phyloP scores from a whole-genome alignment of 37 sponge, comb jelly and placozoan genomes.

The Beroe forskalii region DNA sequence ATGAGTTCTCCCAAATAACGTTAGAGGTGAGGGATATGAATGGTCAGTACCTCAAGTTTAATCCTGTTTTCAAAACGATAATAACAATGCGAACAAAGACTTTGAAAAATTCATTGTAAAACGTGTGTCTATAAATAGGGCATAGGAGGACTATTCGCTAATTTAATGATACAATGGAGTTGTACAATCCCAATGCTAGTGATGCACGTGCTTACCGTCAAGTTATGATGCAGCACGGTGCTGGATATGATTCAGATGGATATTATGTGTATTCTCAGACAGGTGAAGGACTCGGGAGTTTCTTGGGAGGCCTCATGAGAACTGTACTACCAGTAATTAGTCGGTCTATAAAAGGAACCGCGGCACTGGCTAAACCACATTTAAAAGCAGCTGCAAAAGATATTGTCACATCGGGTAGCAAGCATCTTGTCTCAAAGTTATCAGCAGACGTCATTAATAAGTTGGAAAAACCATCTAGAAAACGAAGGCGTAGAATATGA shows the following conservation, averaged over 20 bases:
- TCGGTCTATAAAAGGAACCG: neutral
- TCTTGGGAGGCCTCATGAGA: neutral
- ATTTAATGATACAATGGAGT: too few relatives aligned
- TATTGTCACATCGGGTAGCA: neutral
- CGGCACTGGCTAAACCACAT: neutral
- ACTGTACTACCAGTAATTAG: neutral
- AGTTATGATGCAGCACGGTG: slow-evolving; percentile 3
- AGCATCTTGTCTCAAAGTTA: neutral
- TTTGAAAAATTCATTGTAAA: too few relatives aligned
- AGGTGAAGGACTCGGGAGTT: slow-evolving; percentile 2
- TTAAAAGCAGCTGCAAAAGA: neutral
- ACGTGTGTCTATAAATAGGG: too few relatives aligned
- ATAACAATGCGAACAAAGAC: neutral
- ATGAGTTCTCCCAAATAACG: neutral
- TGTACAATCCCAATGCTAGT: neutral
- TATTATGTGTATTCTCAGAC: slow-evolving; percentile 5
- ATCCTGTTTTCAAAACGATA: neutral
- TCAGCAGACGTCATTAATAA: neutral
- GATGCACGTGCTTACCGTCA: neutral
- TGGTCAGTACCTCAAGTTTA: neutral
- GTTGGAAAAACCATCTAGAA: neutral
- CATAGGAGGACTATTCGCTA: too few relatives aligned
- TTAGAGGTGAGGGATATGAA: neutral
- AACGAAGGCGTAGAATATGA: neutral
- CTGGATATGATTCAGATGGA: slow-evolving; percentile 21